These are phyloP conservation scores for Aphelinus certus DNA, from an alignment of 1,140 invertebrate species.

Conservation along the genomic window DNA sequence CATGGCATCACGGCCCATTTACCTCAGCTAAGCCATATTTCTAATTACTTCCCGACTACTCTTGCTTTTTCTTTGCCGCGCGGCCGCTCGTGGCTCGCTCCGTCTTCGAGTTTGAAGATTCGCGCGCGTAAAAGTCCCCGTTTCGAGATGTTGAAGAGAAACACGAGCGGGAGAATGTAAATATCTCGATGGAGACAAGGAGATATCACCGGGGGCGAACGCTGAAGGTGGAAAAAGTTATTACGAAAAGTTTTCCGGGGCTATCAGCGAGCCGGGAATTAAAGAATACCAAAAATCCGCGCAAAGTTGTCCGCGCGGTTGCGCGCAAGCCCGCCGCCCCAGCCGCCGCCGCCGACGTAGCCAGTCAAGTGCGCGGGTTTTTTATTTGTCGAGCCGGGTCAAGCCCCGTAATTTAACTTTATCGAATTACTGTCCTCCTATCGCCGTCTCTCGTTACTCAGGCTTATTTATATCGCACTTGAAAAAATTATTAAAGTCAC, in stretches of 20 bases:
- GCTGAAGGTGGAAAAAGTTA: slow-evolving; percentile 38
- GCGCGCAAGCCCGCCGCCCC: no score
- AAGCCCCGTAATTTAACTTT: slow-evolving; percentile 51
- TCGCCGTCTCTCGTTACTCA: slow-evolving; percentile 38
- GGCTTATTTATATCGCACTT: slow-evolving; percentile 44
- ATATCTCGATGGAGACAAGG: slow-evolving; percentile 8
- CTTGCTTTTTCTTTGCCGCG: not conserved
- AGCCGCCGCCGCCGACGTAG: slow-evolving; percentile 13
- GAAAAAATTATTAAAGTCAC: slow-evolving; percentile 42
- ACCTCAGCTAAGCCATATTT: slow-evolving; percentile 55
- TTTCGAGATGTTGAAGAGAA: not conserved
- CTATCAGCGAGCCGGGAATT: slow-evolving; percentile 46
- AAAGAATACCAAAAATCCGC: slow-evolving; percentile 54
- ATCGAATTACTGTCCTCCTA: slow-evolving; percentile 45
- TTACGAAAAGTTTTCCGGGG: slow-evolving; percentile 40
- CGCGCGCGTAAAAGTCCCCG: no score
- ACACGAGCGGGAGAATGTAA: slow-evolving; percentile 41
- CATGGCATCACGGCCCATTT: slow-evolving; percentile 55
- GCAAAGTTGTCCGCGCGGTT: slow-evolving; percentile 39
- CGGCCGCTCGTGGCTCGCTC: no score
- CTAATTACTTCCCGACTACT: slow-evolving; percentile 55
- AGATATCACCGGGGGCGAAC: slow-evolving; percentile 18
- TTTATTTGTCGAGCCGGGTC: not conserved
- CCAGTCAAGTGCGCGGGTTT: slow-evolving; percentile 25
- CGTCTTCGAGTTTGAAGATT: no score